Percentiles rank a stretch among this genome's conserved stretches.
These are phyloP conservation scores for Meandrina meandrites DNA, from an alignment of 92 coral and sea anemone species.

Conservation along the genomic window DNA sequence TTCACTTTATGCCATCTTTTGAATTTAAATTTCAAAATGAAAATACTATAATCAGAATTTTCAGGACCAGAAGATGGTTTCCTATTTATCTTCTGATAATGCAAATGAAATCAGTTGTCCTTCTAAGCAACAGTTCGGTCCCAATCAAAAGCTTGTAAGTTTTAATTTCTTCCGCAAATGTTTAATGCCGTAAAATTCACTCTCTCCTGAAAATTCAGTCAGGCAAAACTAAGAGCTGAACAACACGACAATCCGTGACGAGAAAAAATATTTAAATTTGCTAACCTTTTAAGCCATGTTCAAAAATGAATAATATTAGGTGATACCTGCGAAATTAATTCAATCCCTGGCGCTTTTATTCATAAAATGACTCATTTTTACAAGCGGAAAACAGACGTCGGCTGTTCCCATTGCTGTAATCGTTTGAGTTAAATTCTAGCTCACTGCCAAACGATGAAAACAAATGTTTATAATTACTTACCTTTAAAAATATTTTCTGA, in stretches of 20 bases:
- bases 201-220: not conserved
- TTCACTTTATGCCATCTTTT: not conserved
- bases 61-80: not conserved
- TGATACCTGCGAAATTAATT: not conserved
- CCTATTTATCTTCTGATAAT: not conserved
- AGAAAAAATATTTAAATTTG: not conserved
- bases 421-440: not conserved
- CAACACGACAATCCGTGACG: not conserved
- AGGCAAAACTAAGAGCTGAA: not conserved
- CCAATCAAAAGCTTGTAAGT: conserved; percentile 11
- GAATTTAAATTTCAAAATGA: not conserved
- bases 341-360: not conserved
- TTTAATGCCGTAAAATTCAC: not conserved
- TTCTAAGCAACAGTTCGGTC: not conserved
- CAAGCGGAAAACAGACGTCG: not conserved
- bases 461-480: not conserved
- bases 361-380: not conserved
- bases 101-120: too few species aligned
- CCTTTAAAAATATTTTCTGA: not conserved
- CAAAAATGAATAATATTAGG: not conserved
- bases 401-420: not conserved
- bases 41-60: not conserved
- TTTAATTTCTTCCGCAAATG: conserved; percentile 9
- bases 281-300: not conserved
- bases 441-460: not conserved